Percentiles rank a stretch among this genome's conserved stretches.
phyloP scores from a whole-genome alignment of 2,888 invertebrate genomes.

The Blastobasis lacticolella region DNA sequence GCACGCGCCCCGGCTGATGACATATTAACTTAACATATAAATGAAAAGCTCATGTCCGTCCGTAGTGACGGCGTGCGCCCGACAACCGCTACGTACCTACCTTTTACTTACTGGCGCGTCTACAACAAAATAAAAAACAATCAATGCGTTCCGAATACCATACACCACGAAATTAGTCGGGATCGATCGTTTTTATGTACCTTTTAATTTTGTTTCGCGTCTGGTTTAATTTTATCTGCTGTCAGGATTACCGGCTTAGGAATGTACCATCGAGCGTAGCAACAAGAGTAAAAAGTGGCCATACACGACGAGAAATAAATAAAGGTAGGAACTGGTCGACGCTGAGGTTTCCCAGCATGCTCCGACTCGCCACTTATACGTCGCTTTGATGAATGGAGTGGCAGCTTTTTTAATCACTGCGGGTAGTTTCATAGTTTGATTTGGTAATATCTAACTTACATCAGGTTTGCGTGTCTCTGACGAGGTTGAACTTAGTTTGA shows the following conservation, averaged over 20 bases:
- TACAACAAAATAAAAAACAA: constrained; percentile 34
- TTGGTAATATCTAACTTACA: too few relatives aligned
- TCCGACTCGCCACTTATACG: constrained; percentile 35
- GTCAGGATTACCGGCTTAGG: constrained; percentile 72
- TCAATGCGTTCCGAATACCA: constrained; percentile 42
- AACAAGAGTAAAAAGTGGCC: constrained; percentile 64
- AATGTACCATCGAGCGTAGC: constrained; percentile 62
- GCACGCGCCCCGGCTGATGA: too few relatives aligned
- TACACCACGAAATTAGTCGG: constrained; percentile 69
- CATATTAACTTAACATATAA: too few relatives aligned
- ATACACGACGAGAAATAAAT: constrained; percentile 68
- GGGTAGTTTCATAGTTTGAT: constrained; percentile 17
- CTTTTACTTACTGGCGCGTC: constrained; percentile 21
- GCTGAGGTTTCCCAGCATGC: constrained; percentile 56
- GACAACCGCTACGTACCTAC: too few relatives aligned
- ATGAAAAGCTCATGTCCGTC: too few relatives aligned
- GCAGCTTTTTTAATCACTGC: constrained; percentile 44
- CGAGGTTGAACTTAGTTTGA: too few relatives aligned
- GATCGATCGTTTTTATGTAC: constrained; percentile 65
- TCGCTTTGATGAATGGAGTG: constrained; percentile 59
- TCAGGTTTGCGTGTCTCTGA: too few relatives aligned
- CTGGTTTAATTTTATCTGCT: constrained; percentile 73
- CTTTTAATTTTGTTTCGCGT: constrained; percentile 73
- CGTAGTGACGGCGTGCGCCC: too few relatives aligned
- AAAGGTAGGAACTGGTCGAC: constrained; percentile 62